Base-by-base conservation (phyloP, 2,888 invertebrate species). In the Sialis lutaria region DNA sequence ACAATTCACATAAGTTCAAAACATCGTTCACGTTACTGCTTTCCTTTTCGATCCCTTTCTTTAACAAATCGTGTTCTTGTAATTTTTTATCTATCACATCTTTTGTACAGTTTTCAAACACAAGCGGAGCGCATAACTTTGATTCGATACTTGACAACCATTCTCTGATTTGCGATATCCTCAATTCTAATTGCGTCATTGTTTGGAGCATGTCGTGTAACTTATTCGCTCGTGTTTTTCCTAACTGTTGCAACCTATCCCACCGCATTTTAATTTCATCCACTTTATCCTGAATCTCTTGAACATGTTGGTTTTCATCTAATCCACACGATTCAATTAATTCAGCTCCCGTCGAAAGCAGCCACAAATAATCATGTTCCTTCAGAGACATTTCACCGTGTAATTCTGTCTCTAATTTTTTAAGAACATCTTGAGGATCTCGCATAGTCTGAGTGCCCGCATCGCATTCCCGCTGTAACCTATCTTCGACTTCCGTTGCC, bases 21-120 rank as follows among this genome's bases (percentile, higher is more conserved):
- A 86, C 77, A 58, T 87, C 84, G 1, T 80, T 82, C 5, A 90
- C 75, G 55, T 82, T 80, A 43, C 76, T 75, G 58, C 85, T 85
- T 57, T 87, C 81, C 12, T 75, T 71, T 60, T 87, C 85, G 40
- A 90, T 82, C 6, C 73, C 75, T 49, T 77, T 79, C 57, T 84
- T 82, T 32, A 88, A 70, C 46, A 74, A 72, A 39, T 86, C 82
- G 49, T 85, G 82, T 42, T 83, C 79, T 50, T 72, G 70, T 45
- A 84, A 67, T 56, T 79, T 79, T 10, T 74, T 69, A 50, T 86
- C 80, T 33, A 87, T 73, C 0, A 75, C 72, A 43, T 72, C 73
- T 32, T 80, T 75, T 7, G 74, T 74, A 44, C 77, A 69, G 6
- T 72, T 67, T 54, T 85, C 81, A 48, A 89, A 72, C 22, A 76